phyloP scores from a whole-genome alignment of 2,888 invertebrate species.

The Crioceris asparagi region DNA sequence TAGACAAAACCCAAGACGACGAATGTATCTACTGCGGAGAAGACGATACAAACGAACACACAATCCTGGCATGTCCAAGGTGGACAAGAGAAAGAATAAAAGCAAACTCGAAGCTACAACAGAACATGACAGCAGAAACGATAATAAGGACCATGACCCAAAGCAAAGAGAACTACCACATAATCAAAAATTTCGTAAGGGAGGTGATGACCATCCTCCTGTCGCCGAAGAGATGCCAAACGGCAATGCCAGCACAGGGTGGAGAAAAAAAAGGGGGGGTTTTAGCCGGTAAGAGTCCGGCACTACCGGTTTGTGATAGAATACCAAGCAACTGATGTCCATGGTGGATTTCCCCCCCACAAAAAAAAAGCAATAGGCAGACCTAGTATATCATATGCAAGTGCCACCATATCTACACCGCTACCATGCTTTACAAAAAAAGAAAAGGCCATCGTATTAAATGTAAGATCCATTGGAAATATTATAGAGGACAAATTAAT shows the following conservation, averaged over 20 bases:
- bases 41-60: background rate
- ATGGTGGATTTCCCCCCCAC: constrained; percentile 3
- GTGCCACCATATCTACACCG: too few species aligned
- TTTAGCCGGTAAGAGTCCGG: constrained; percentile 7
- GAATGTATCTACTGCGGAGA: background rate
- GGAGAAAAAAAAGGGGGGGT: too few species aligned
- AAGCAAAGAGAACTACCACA: too few species aligned
- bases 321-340: constrained; percentile 1
- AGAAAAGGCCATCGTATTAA: too few species aligned
- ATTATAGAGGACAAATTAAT: too few species aligned
- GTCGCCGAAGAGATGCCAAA: background rate
- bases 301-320: too few species aligned
- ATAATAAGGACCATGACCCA: constrained; percentile 8
- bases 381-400: too few species aligned
- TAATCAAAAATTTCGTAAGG: too few species aligned
- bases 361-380: constrained; percentile 1
- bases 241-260: background rate
- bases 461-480: too few species aligned
- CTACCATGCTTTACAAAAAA: too few species aligned
- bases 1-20: background rate
- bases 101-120: background rate
- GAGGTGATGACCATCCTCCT: background rate
- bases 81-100: background rate
- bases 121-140: constrained; percentile 1
- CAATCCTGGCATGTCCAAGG: background rate